phyloP scores from a whole-genome alignment of 2,888 invertebrate genomes.

The Meiosimyza platycephala region DNA sequence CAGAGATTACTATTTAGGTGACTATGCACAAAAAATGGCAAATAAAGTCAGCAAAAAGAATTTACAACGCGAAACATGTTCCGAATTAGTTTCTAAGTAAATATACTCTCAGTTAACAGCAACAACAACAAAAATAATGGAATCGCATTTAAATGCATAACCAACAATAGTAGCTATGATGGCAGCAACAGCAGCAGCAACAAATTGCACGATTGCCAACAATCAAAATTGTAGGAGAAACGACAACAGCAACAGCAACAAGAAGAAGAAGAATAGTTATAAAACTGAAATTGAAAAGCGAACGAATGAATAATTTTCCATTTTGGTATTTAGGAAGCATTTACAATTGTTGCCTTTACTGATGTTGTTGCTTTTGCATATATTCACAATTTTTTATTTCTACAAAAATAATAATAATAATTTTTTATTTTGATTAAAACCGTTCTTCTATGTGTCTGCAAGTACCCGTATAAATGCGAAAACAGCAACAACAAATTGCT shows the following conservation, averaged over 20 bases:
- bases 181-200: slow-evolving; percentile 5
- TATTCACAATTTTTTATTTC: background rate
- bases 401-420: background rate
- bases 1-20: too few species aligned
- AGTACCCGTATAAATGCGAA: background rate
- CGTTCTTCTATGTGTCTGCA: too few species aligned
- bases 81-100: slow-evolving; percentile 29
- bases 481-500: slow-evolving; percentile 10
- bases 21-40: slow-evolving; percentile 29
- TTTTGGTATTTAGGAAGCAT: slow-evolving; percentile 27
- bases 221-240: slow-evolving; percentile 9
- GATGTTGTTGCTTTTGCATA: slow-evolving; percentile 1
- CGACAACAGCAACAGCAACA: slow-evolving; percentile 11
- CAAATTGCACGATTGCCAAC: slow-evolving; percentile 12
- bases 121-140: slow-evolving; percentile 5
- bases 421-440: background rate
- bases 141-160: slow-evolving; percentile 7
- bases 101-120: background rate
- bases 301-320: slow-evolving; percentile 17
- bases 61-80: slow-evolving; percentile 32
- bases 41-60: slow-evolving; percentile 8
- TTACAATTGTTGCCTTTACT: slow-evolving; percentile 7
- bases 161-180: slow-evolving; percentile 12
- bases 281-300: slow-evolving; percentile 11
- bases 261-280: slow-evolving; percentile 16